Percentiles rank a stretch among this genome's conserved stretches.
These are phyloP conservation scores for Vanessa tameamea DNA, from an alignment of 1,140 invertebrate genomes.

Conservation along the genomic window DNA sequence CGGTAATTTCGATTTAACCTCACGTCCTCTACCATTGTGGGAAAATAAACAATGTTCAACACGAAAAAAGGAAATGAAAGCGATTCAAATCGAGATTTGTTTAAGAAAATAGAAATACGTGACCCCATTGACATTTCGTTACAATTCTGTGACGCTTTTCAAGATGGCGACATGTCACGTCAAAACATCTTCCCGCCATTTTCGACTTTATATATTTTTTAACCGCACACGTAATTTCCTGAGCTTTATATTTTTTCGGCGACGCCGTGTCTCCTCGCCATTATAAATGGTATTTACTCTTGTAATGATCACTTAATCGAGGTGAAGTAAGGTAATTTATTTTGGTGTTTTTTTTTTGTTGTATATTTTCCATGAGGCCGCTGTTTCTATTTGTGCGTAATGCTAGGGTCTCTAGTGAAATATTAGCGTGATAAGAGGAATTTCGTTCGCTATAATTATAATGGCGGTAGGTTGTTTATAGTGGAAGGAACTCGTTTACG, in stretches of 20 bases:
- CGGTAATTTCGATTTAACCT: conserved; percentile 15
- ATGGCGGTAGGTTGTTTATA: conserved; percentile 67
- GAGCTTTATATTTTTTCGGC: conserved; percentile 48
- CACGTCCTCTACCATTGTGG: conserved; percentile 28
- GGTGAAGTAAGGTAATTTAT: conserved; percentile 67
- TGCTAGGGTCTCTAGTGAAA: conserved; percentile 64
- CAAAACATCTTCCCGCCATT: conserved; percentile 28
- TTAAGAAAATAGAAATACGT: conserved; percentile 63
- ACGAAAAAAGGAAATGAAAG: conserved; percentile 43
- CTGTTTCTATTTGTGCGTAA: conserved; percentile 59
- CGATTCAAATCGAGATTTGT: conserved; percentile 52
- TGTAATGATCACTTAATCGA: conserved; percentile 73
- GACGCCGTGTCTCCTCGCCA: conserved; percentile 40
- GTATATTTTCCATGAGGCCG: conserved; percentile 46
- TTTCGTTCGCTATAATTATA: conserved; percentile 72
- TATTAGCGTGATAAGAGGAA: conserved; percentile 72
- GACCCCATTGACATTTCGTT: conserved; percentile 57
- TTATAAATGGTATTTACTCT: conserved; percentile 65
- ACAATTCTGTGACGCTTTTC: conserved; percentile 52
- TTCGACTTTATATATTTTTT: conserved; percentile 28
- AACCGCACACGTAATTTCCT: conserved; percentile 64
- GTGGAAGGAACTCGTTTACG: conserved; percentile 61
- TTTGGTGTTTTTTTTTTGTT: conserved; percentile 47
- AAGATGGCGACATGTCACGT: conserved; percentile 62
- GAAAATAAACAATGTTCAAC: conserved; percentile 43